phyloP scores from a whole-genome alignment of 1,140 invertebrate species.

The Phenacoccus solenopsis region DNA sequence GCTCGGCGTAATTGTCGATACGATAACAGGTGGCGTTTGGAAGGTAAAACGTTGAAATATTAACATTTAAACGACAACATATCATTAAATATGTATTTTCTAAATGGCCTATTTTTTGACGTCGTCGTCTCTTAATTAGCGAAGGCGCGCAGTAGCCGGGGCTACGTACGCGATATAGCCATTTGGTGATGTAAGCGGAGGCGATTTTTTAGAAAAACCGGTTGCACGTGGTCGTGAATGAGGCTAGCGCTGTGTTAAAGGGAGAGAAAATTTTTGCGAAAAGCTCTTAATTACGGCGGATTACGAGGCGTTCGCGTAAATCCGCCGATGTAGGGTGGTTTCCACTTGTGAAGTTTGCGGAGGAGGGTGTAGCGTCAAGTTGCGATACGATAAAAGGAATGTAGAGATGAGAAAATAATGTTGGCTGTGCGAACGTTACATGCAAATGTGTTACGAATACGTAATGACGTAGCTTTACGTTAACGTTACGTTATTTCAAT shows the following conservation, averaged over 20 bases:
- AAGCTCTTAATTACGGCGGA: too few species aligned
- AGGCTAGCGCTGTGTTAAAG: too few species aligned
- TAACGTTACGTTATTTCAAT: conserved; percentile 2
- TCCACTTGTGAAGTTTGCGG: too few species aligned
- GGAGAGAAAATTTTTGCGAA: too few species aligned
- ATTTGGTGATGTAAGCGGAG: too few species aligned
- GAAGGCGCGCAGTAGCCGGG: too few species aligned
- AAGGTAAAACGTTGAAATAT: not conserved
- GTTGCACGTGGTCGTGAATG: too few species aligned
- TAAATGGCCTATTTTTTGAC: not conserved
- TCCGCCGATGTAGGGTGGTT: too few species aligned
- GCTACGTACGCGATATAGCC: too few species aligned
- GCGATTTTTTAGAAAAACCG: too few species aligned
- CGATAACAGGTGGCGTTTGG: not conserved
- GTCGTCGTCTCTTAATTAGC: not conserved
- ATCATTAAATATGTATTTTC: not conserved
- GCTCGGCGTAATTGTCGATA: not conserved
- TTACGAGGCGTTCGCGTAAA: too few species aligned
- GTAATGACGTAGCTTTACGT: not conserved
- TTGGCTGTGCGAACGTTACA: not conserved
- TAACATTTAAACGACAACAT: not conserved
- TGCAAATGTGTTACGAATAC: conserved; percentile 1
- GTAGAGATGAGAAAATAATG: not conserved
- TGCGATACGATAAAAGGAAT: not conserved
- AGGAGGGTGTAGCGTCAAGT: too few species aligned